phyloP scores from a whole-genome alignment of 2,888 invertebrate species.

The Julus scanicus region DNA sequence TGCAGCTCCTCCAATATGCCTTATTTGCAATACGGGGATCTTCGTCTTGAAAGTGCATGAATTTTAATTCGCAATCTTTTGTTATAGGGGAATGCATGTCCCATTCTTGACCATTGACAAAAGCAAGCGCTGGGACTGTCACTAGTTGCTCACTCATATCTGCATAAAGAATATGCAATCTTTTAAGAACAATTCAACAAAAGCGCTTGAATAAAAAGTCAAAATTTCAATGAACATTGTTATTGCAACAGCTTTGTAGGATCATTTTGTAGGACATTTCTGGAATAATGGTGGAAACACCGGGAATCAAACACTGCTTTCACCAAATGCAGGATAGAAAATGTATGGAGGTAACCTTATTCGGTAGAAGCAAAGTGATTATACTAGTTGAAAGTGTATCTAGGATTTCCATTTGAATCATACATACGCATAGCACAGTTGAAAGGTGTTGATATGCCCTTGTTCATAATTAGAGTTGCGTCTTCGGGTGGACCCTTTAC shows the following conservation, averaged over 20 bases:
- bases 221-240: too few species aligned
- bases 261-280: too few species aligned
- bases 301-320: background rate
- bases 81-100: slow-evolving; percentile 90
- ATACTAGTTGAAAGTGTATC: too few species aligned
- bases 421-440: slow-evolving; percentile 89
- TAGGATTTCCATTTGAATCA: too few species aligned
- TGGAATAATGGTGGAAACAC: too few species aligned
- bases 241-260: too few species aligned
- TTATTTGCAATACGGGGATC: slow-evolving; percentile 63
- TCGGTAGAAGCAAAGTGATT: too few species aligned
- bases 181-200: too few species aligned
- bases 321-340: background rate
- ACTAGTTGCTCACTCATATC: slow-evolving; percentile 80
- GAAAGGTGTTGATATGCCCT: slow-evolving; percentile 87
- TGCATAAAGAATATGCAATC: slow-evolving; percentile 67
- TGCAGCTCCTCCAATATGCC: slow-evolving; percentile 92
- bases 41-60: slow-evolving; percentile 74
- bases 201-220: too few species aligned
- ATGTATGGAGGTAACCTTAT: background rate
- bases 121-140: slow-evolving; percentile 80
- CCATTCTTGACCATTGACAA: slow-evolving; percentile 85
- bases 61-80: slow-evolving; percentile 72
- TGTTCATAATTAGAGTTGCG: slow-evolving; percentile 87
- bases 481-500: slow-evolving; percentile 81